Evolutionary conservation across 2,113 vertebrate genomes (phyloP), one percentile per base, ranked within the genome.

Genomic region (Sciurus niger): DNA sequence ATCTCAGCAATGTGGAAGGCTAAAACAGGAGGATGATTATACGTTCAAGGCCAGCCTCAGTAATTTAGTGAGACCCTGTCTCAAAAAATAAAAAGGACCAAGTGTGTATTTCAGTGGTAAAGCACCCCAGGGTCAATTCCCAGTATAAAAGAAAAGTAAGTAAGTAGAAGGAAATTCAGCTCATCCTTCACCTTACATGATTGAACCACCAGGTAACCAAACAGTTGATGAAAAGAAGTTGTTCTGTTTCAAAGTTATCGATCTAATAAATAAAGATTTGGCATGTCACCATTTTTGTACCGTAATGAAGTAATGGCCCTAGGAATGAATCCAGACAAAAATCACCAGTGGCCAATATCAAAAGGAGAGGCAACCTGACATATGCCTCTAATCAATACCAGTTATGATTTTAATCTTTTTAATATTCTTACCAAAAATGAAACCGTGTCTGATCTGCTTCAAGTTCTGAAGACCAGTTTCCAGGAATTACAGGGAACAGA

Each of bases 391-490:
- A 51, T 72, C 22, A 51, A 82, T 25, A 77, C 58, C 14, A 83
- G 30, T 18, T 87, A 14, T 30, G n/a, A 40, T 58, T 60, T 46
- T 92, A 83, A 60, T 60, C 53, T 63, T 74, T 48, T 84, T 74
- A 40, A 20, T 73, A 2, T 93, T 93, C 76, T 78, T 80, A 63
- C 28, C 65, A n/a, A 63, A 96, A 96, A 40, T 79, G n/a, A 87
- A 80, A 58, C 67, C 4, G 3, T 68, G 28, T 95, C 84, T 80
- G 34, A 67, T 58, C 20, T 94, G n/a, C 46, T 7, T 77, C 68
- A 65, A 78, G 58, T 48, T 76, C 46, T 93, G 90, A 70, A 78
- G 51, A 76, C 40, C 25, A 70, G 24, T 93, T 94, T 96, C 43
- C 48, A 73, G 70, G 28, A 83, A 86, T 86, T 73, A 51, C 22